phyloP scores from a whole-genome alignment of 2,113 vertebrate genomes.

The Lophius piscatorius region DNA sequence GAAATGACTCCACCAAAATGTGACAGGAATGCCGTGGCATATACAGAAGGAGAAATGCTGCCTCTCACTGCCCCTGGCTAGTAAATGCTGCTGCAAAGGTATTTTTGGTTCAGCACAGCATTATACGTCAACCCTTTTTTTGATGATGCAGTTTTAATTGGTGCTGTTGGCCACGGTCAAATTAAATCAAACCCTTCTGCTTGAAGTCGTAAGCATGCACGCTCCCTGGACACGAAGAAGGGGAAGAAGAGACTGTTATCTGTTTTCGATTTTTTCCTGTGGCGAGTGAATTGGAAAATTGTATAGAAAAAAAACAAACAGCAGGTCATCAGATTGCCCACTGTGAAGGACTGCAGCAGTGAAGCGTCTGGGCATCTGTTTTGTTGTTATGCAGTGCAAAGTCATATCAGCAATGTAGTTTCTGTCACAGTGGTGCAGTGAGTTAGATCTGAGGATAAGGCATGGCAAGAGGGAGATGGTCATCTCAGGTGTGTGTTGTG shows the following conservation, averaged over 20 bases:
- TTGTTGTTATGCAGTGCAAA: slow-evolving; percentile 38
- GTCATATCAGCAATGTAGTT: slow-evolving; percentile 45
- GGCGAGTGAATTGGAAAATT: slow-evolving; percentile 11
- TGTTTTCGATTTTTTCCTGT: slow-evolving; percentile 15
- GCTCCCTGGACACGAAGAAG: neutral
- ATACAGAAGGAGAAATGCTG: slow-evolving; percentile 45
- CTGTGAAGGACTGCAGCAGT: slow-evolving; percentile 44
- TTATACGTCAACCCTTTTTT: slow-evolving; percentile 37
- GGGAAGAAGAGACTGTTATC: slow-evolving; percentile 3
- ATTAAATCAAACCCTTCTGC: slow-evolving; percentile 50
- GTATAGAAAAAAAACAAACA: slow-evolving; percentile 13
- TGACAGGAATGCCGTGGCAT: slow-evolving; percentile 42
- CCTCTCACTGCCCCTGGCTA: slow-evolving; percentile 41
- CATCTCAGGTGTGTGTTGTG: slow-evolving; percentile 18
- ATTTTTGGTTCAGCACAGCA: slow-evolving; percentile 62
- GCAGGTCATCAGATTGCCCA: slow-evolving; percentile 32
- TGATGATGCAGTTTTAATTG: slow-evolving; percentile 66
- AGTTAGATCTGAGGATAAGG: slow-evolving; percentile 34
- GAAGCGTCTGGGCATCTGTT: slow-evolving; percentile 32
- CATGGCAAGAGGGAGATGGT: slow-evolving; percentile 34
- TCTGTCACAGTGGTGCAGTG: slow-evolving; percentile 50
- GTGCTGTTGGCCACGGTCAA: slow-evolving; percentile 57
- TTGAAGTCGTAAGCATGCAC: slow-evolving; percentile 46
- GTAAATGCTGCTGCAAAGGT: slow-evolving; percentile 61
- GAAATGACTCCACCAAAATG: slow-evolving; percentile 56